A percentile compares a stretch with the other conserved stretches of the same genome.
Evolutionary conservation across 92 coral and sea anemone genomes (phyloP).

Genomic region (Palythoa grandis): DNA sequence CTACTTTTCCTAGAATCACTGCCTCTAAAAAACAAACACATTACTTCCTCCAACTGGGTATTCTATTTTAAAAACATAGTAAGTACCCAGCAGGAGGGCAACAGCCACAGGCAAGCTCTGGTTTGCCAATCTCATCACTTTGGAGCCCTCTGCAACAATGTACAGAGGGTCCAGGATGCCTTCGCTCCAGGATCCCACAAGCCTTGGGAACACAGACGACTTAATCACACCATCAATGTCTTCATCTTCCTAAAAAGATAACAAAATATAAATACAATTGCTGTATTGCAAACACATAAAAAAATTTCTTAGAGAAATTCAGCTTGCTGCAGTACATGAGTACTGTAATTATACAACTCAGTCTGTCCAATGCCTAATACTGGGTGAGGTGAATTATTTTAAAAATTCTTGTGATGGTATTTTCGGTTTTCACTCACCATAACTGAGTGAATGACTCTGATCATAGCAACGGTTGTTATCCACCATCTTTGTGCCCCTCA

Average conservation of each 20-base stretch:
- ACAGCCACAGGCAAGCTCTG: background rate
- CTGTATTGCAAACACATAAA: background rate
- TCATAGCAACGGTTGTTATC: too few relatives aligned
- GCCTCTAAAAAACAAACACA: background rate
- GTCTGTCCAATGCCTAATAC: background rate
- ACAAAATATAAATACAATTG: background rate
- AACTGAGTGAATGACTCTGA: too few relatives aligned
- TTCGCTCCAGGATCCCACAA: background rate
- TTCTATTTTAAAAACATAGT: background rate
- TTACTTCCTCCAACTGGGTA: background rate
- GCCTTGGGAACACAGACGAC: background rate
- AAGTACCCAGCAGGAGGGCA: conserved; percentile 6
- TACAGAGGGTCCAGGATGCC: background rate
- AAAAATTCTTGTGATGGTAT: conserved; percentile 1
- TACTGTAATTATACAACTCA: conserved; percentile 17
- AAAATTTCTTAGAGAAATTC: background rate
- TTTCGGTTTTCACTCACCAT: too few relatives aligned
- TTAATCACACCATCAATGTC: background rate
- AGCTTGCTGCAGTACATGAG: conserved; percentile 15
- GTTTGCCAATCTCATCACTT: background rate
- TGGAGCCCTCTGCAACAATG: conserved; percentile 14
- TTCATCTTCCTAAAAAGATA: background rate
- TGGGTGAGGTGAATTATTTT: background rate
- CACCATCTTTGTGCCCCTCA: too few relatives aligned
- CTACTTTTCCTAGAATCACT: background rate